A percentile compares a stretch with the other conserved stretches of the same genome.
Evolutionary conservation across 2,113 vertebrate species (phyloP).

Genomic region (Seriola quinqueradiata): DNA sequence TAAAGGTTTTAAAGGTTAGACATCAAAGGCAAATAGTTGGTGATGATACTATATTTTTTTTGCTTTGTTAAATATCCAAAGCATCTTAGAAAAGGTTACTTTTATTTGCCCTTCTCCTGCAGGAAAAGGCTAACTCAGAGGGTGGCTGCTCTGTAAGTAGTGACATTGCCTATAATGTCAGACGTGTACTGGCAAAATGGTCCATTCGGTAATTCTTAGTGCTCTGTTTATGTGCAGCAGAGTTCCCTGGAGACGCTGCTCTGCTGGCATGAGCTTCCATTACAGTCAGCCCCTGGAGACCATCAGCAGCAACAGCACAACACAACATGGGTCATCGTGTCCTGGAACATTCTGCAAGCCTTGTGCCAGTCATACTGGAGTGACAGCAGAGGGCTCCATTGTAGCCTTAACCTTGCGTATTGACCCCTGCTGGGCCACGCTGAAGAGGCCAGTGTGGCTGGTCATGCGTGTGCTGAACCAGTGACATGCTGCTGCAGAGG

Average conservation of each 20-base stretch:
- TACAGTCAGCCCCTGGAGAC: slow-evolving; percentile 25
- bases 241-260: slow-evolving; percentile 29
- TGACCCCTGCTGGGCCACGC: slow-evolving; percentile 33
- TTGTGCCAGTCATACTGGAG: slow-evolving; percentile 5
- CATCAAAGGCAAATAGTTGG: slow-evolving; percentile 12
- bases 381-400: slow-evolving; percentile 6
- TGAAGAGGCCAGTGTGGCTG: not conserved
- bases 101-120: slow-evolving; percentile 29
- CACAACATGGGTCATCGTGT: slow-evolving; percentile 27
- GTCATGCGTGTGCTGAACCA: not conserved
- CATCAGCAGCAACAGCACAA: slow-evolving; percentile 2
- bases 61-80: slow-evolving; percentile 19
- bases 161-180: slow-evolving; percentile 43
- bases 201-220: not conserved
- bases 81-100: slow-evolving; percentile 36
- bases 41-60: slow-evolving; percentile 23
- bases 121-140: slow-evolving; percentile 43
- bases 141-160: slow-evolving; percentile 22
- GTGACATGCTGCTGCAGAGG: not conserved
- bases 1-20: slow-evolving; percentile 44
- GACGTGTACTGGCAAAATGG: not conserved
- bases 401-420: not conserved
- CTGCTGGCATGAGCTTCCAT: slow-evolving; percentile 53
- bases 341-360: slow-evolving; percentile 27
- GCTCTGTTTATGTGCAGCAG: slow-evolving; percentile 32